phyloP scores from a whole-genome alignment of 2,888 invertebrate species.

The Melinopterus prodromus region DNA sequence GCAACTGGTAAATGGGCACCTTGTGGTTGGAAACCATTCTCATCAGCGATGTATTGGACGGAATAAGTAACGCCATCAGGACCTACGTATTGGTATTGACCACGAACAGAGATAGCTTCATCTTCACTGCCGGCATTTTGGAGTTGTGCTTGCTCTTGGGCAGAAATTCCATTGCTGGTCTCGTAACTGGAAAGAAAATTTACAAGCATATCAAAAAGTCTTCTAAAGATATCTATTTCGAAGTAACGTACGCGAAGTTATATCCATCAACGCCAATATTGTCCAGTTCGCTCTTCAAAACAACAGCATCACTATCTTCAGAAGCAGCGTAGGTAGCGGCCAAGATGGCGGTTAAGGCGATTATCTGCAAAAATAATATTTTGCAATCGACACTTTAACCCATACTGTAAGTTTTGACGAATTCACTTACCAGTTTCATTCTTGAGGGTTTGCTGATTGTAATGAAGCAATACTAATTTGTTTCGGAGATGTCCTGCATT shows the following conservation, averaged over 20 bases:
- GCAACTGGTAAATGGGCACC: conserved; percentile 61
- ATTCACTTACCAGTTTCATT: too few species aligned
- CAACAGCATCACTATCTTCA: conserved; percentile 65
- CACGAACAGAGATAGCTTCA: conserved; percentile 68
- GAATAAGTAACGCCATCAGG: conserved; percentile 69
- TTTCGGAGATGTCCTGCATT: too few species aligned
- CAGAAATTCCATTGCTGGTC: conserved; percentile 70
- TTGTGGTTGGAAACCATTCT: conserved; percentile 66
- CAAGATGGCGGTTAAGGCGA: too few species aligned
- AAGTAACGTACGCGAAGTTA: conserved; percentile 52
- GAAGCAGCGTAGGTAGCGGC: conserved; percentile 6
- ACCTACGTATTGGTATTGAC: conserved; percentile 68
- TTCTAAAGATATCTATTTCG: too few species aligned
- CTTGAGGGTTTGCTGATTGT: too few species aligned
- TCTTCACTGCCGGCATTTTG: conserved; percentile 70
- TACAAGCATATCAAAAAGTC: not conserved
- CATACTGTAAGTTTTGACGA: too few species aligned
- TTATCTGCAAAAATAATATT: too few species aligned
- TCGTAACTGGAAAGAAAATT: conserved; percentile 62
- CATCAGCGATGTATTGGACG: conserved; percentile 68
- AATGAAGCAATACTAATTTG: too few species aligned
- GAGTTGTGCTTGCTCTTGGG: conserved; percentile 68
- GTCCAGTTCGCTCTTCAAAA: conserved; percentile 68
- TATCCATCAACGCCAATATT: conserved; percentile 63
- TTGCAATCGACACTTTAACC: too few species aligned